These are phyloP conservation scores for Drosophila grimshawi DNA, from an alignment of 1,140 invertebrate genomes.

Conservation along the genomic window DNA sequence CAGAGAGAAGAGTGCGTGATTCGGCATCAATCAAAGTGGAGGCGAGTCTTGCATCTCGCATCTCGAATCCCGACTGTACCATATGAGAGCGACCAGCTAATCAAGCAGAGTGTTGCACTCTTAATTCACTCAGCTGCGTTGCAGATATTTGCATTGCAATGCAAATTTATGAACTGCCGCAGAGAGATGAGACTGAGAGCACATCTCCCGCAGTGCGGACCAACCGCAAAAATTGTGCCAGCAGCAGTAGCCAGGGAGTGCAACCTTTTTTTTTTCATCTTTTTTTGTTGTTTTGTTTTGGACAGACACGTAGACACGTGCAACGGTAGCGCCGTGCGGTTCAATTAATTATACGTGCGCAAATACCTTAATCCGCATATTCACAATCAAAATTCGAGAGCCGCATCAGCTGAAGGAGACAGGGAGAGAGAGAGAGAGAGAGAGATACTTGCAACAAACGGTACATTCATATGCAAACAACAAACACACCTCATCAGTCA, in stretches of 20 bases:
- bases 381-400: constrained; percentile 82
- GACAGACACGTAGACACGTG: constrained; percentile 43
- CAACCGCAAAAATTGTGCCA: constrained; percentile 28
- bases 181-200: constrained; percentile 3
- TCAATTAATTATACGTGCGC: constrained; percentile 83
- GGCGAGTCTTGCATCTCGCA: no score
- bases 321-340: constrained; percentile 61
- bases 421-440: not conserved
- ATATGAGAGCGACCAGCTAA: constrained; percentile 18
- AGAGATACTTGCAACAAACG: constrained; percentile 66
- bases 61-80: not conserved
- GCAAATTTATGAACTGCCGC: constrained; percentile 31
- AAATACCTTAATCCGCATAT: constrained; percentile 81
- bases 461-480: constrained; percentile 76
- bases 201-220: constrained; percentile 44
- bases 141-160: constrained; percentile 47
- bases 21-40: constrained; percentile 23
- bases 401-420: constrained; percentile 45
- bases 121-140: constrained; percentile 38
- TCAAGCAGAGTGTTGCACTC: constrained; percentile 35
- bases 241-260: not conserved
- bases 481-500: constrained; percentile 53
- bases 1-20: constrained; percentile 21
- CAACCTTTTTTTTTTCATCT: not conserved
- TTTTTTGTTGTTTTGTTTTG: not conserved